Base-by-base conservation (phyloP, 2,888 invertebrate genomes). In the Hydrotaea diabolus region DNA sequence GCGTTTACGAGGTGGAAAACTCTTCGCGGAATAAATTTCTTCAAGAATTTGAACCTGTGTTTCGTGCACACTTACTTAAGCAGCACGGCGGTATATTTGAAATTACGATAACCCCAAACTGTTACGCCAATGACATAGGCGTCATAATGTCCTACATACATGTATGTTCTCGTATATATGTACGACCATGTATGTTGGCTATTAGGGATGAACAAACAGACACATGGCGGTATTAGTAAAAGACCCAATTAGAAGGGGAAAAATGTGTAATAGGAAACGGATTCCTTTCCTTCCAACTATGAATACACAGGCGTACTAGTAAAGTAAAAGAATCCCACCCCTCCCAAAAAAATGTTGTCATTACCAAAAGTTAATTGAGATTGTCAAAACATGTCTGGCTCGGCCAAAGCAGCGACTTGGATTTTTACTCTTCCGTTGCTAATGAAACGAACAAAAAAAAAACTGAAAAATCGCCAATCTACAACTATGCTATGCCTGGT, bases 261-360 rank as follows among this genome's bases (percentile, higher is more conserved):
- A 80, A 66, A 76, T 19, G 66, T 75, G 74, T 81, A 78, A 84
- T 73, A 62, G 13, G 64, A 80, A 77, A 77, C 80, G 81, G 75
- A 83, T 83, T 83, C 36, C 75, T 78, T 69, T 46, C 46, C 46
- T n/a, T n/a, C 23, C 23, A 21, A 11, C 46, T 46, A 62, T 69
- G 43, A 21, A 31, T 31, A 31, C 15, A 59, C 9, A 59, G 26
- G 39, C 26, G 26, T 62, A 36, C 36, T 13, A 59, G 26, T 26
- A 26, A 2, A 21, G 9, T 43, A 15, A 15, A 15, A 31, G 62
- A 36, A 43, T 19, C 66, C 9, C 66, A 66, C 2, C 2, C 2
- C 3, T 7, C 2, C 2, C 31, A 31, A 31, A 8, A 21, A 57
- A 49, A 31, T 46, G 64, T 75, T 83, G 75, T 76, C 71, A 75